These are phyloP conservation scores for Loripinus fragilis DNA, from an alignment of 2,888 invertebrate genomes.

Conservation along the genomic window DNA sequence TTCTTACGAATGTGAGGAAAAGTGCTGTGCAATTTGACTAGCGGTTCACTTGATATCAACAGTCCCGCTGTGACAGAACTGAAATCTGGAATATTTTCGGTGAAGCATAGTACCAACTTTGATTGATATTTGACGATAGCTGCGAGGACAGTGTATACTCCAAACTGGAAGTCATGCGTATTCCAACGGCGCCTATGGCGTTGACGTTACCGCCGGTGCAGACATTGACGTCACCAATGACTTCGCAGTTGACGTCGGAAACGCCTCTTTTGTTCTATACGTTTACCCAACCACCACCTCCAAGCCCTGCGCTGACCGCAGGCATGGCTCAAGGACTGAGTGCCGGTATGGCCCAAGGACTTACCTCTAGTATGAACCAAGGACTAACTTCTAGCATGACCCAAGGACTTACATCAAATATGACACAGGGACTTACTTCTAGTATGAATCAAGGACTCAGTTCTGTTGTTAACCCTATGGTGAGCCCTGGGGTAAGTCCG, in stretches of 20 bases:
- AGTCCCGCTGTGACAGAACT: too few relatives aligned
- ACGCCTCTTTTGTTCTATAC: constrained; percentile 61
- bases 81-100: too few relatives aligned
- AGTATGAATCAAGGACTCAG: constrained; percentile 27
- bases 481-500: constrained; percentile 34
- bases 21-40: too few relatives aligned
- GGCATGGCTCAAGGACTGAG: constrained; percentile 27
- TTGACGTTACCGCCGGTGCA: constrained; percentile 27
- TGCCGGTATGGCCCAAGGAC: constrained; percentile 38
- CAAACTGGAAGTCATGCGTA: constrained; percentile 59
- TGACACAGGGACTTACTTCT: too few relatives aligned
- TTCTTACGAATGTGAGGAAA: not conserved
- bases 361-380: constrained; percentile 25
- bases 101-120: too few relatives aligned
- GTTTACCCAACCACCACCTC: constrained; percentile 56
- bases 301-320: constrained; percentile 49
- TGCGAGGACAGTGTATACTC: not conserved
- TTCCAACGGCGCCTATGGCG: constrained; percentile 56
- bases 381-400: constrained; percentile 21
- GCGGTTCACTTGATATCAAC: too few relatives aligned
- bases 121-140: not conserved
- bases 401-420: not conserved
- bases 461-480: not conserved
- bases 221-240: constrained; percentile 38
- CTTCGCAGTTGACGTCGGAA: constrained; percentile 30